Evolutionary conservation across 2,797 vertebrate species (phyloP), one percentile per base, ranked within the genome.

Genomic region (Paedocypris micromegethes): DNA sequence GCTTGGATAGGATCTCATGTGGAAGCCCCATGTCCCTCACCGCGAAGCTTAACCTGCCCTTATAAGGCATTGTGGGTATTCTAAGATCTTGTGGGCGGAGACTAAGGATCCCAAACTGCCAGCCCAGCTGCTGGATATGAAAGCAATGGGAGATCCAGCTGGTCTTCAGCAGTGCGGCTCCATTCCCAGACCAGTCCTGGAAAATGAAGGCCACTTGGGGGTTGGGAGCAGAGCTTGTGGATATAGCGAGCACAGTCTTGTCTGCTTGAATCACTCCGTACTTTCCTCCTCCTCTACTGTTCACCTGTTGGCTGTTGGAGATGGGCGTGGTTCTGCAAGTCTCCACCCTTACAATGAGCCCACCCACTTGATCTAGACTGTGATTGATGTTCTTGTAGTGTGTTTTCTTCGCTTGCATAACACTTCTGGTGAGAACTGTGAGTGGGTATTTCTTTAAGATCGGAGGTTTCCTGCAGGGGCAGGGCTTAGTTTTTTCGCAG

Each of bases 41-140:
- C 49, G 39, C 64, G 72, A 72, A 70, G 74, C 71, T 54, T 72
- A 66, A 75, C 73, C 53, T 77, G 69, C 76, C 83, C 83, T 80
- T 83, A 82, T 84, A 85, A 85, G 83, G 80, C 68, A 68, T 46
- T 78, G 70, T 72, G 79, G 78, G 75, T 82, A 76, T 85, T 82
- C 86, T 83, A 72, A 82, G 71, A 73, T 60, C 74, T 55, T 2
- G 66, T 67, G 77, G 77, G 75, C 68, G 77, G 63, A 72, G 75
- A 66, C 45, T 71, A 39, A 43, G 75, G 71, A 38, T 58, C 38
- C 3, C 42, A 62, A 47, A 58, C 40, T 59, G 57, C 62, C 71
- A 68, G 49, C 58, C 53, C 64, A 66, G 63, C 66, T 67, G 73
- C 58, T 72, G 51, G 63, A 51, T 59, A 52, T 75, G 67, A 59